Base-by-base conservation (phyloP, 2,113 vertebrate genomes). In the Chaetops frenatus region DNA sequence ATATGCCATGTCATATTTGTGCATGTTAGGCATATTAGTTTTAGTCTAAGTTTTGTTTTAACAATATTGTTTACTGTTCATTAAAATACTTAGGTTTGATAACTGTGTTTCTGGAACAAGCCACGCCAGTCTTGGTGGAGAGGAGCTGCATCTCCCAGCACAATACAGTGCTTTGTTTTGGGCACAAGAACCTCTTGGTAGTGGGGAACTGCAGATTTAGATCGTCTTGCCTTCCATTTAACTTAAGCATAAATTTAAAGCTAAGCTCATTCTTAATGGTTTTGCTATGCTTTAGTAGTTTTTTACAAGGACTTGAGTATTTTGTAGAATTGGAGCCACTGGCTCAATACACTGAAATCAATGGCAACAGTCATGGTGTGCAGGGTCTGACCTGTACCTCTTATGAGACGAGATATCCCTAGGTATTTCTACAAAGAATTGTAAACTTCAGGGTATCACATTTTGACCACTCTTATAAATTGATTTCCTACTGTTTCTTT, bases 401-500 rank as follows among this genome's bases (percentile, higher is more conserved):
- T 95, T 95, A 74, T 70, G 72, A 88, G 93, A 83, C 1, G 3
- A 83, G 88, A 78, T 74, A 77, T 86, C 67, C 44, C 60, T 90
- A 73, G 77, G 77, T 92, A 89, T 92, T 93, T 58, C 74, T 85
- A 94, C 74, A 92, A 92, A 96, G 92, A 92, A 69, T 76, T 91
- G 58, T 35, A 69, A 87, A 90, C 83, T 86, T 96, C 70, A 94
- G 61, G 83, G 45, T 95, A 72, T 48, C 73, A 66, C 73, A 82
- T 94, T 92, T 87, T 94, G 86, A 61, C 61, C 66, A 91, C 69
- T 91, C 42, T 81, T 69, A 58, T 53, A 66, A 95, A 92, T 86
- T 72, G 65, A 84, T 95, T 96, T 91, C 89, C 92, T 12, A 78
- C 86, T 86, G 81, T 85, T 96, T 78, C 72, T 86, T 92, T 94